These are phyloP conservation scores for Mellilla xanthometata DNA, from an alignment of 2,888 invertebrate species.

Conservation along the genomic window DNA sequence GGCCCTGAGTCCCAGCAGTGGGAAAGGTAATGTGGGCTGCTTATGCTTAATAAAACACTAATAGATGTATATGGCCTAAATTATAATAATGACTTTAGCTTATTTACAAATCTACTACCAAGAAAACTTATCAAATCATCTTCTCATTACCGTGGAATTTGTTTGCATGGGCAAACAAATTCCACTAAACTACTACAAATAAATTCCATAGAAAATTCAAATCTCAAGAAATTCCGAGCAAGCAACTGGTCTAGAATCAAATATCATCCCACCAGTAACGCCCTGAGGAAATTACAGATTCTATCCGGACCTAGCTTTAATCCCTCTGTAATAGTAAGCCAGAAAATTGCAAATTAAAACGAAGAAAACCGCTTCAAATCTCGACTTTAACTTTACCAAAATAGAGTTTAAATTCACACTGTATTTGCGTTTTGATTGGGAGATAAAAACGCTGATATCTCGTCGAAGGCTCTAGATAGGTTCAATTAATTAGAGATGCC, in stretches of 20 bases:
- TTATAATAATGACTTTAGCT: too few species aligned
- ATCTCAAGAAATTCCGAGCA: conserved; percentile 14
- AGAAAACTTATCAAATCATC: not conserved
- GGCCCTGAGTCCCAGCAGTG: too few species aligned
- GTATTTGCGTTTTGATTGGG: conserved; percentile 27
- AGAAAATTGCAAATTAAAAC: conserved; percentile 79
- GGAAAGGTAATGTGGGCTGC: too few species aligned
- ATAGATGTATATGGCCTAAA: too few species aligned
- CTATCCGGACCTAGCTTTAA: conserved; percentile 75
- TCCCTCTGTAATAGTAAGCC: conserved; percentile 70
- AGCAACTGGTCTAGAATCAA: conserved; percentile 49
- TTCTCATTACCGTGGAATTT: too few species aligned
- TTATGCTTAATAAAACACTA: too few species aligned
- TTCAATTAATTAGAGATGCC: conserved; percentile 72
- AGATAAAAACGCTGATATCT: conserved; percentile 71
- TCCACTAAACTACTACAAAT: too few species aligned
- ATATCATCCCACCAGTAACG: conserved; percentile 61
- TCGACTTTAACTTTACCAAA: conserved; percentile 7
- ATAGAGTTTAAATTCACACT: conserved; percentile 36
- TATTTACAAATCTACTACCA: too few species aligned
- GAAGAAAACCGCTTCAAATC: conserved; percentile 19
- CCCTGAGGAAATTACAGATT: conserved; percentile 80
- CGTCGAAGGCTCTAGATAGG: conserved; percentile 58
- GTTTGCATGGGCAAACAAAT: too few species aligned
- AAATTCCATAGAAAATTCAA: conserved; percentile 7